Percentiles rank a stretch among this genome's conserved stretches.
These are phyloP conservation scores for Papilio demoleus DNA, from an alignment of 2,888 invertebrate genomes.

Conservation along the genomic window DNA sequence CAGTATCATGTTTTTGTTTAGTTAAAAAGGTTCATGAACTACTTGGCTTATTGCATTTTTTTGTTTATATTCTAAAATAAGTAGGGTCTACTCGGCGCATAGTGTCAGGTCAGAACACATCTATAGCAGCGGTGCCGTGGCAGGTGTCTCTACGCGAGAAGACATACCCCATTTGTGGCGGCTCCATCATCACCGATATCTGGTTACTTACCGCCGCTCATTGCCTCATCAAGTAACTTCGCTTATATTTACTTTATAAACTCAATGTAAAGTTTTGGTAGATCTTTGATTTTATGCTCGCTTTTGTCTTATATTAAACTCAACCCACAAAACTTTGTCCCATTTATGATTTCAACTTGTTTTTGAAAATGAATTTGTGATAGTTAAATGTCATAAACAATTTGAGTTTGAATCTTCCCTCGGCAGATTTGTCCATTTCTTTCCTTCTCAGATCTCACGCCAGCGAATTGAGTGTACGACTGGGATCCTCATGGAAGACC, in stretches of 20 bases:
- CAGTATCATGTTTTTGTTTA: not conserved
- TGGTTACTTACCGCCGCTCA: constrained; percentile 81
- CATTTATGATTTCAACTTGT: too few species aligned
- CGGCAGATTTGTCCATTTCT: constrained; percentile 9
- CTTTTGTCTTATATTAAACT: too few species aligned
- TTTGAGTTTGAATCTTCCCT: constrained; percentile 14
- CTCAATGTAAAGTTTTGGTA: too few species aligned
- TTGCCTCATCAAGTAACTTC: constrained; percentile 68
- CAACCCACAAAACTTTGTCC: too few species aligned
- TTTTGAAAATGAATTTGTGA: too few species aligned
- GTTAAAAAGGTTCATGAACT: too few species aligned
- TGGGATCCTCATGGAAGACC: constrained; percentile 79
- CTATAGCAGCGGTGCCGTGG: constrained; percentile 81
- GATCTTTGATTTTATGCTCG: too few species aligned
- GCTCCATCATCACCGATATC: constrained; percentile 72
- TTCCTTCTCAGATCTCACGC: constrained; percentile 59
- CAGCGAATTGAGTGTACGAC: constrained; percentile 71
- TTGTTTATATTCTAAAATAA: not conserved
- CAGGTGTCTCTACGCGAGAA: constrained; percentile 78
- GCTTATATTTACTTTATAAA: not conserved
- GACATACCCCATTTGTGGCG: constrained; percentile 80
- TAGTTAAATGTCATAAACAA: too few species aligned
- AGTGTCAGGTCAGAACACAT: constrained; percentile 79
- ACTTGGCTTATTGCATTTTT: too few species aligned
- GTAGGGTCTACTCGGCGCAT: constrained; percentile 68